Percentiles rank a stretch among this genome's conserved stretches.
These are phyloP conservation scores for Urocyon cinereoargenteus DNA, from an alignment of 2,797 vertebrate genomes.

Conservation along the genomic window DNA sequence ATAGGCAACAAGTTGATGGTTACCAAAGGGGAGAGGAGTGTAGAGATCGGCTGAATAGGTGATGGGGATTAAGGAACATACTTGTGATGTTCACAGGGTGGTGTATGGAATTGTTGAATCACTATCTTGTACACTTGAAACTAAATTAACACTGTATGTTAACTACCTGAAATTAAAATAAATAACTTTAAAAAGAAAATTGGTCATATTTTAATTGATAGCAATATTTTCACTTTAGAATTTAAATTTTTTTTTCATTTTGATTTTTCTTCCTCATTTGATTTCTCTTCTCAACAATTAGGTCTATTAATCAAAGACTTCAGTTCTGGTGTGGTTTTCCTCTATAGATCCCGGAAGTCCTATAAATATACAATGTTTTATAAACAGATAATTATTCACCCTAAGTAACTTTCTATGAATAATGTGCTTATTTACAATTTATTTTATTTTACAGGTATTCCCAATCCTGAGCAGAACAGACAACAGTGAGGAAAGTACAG, in stretches of 20 bases:
- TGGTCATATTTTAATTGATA: conserved; percentile 30
- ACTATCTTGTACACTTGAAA: background rate
- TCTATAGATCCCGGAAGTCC: background rate
- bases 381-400: background rate
- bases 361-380: background rate
- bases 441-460: background rate
- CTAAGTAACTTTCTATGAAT: background rate
- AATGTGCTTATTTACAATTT: background rate
- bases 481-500: background rate
- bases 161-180: background rate
- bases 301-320: background rate
- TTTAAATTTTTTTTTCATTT: background rate
- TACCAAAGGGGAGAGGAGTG: no score
- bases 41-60: no score
- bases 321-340: background rate
- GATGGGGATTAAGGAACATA: no score
- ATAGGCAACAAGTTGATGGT: no score
- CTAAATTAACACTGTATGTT: background rate
- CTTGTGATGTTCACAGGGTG: background rate
- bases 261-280: background rate
- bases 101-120: background rate
- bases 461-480: background rate
- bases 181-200: background rate
- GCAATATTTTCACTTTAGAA: conserved; percentile 35
- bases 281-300: no score